Conservation (phyloP, 2,888 invertebrate species). For the Synanthedon myopaeformis region DNA sequence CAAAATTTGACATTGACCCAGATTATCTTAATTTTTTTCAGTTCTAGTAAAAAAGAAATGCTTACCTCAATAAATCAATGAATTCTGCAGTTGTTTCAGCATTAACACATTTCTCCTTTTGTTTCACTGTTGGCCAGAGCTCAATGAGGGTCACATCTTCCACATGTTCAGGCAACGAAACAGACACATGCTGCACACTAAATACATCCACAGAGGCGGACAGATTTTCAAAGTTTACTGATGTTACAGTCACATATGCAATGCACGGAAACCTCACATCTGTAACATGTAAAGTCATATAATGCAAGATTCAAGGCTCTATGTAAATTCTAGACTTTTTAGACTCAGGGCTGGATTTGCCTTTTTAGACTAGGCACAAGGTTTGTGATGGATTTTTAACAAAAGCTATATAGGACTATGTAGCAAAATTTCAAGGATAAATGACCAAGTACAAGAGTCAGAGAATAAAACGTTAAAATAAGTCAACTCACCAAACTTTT, state of each 20-base stretch:
- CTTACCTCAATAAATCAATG: conserved; percentile 70
- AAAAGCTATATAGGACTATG: no score
- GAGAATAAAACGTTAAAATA: not conserved
- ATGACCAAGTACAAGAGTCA: no score
- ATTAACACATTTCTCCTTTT: conserved; percentile 69
- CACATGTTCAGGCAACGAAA: conserved; percentile 71
- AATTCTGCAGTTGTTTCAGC: conserved; percentile 72
- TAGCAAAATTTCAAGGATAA: no score
- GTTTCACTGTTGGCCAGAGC: conserved; percentile 74
- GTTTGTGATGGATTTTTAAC: no score
- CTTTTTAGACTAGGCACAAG: no score
- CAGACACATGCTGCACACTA: conserved; percentile 74
- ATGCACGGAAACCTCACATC: conserved; percentile 75
- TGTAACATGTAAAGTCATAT: conserved; percentile 15
- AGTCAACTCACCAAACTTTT: conserved; percentile 57
- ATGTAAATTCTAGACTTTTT: no score
- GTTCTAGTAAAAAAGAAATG: not conserved
- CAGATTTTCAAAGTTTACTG: conserved; percentile 66
- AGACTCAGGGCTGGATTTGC: no score
- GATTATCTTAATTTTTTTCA: no score
- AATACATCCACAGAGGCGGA: conserved; percentile 70
- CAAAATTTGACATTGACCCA: no score
- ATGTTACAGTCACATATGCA: conserved; percentile 70
- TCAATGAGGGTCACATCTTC: conserved; percentile 72
- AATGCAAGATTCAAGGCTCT: no score